Evolutionary conservation across 2,888 invertebrate genomes (phyloP).

Genomic region (Yponomeuta sedellus): DNA sequence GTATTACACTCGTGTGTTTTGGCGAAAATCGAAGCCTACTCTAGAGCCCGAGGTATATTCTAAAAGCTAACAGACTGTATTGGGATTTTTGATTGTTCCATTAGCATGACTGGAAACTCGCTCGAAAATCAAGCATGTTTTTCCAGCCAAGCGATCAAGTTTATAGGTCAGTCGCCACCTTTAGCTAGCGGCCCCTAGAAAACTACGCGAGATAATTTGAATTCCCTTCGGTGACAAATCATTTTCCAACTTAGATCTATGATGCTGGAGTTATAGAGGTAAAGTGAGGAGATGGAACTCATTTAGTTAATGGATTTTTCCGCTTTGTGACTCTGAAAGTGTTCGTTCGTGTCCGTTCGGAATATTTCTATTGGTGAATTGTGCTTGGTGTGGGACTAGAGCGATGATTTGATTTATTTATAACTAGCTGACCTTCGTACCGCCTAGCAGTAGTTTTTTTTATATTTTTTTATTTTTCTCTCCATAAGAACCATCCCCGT

Average conservation of each 20-base stretch:
- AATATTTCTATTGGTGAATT: not conserved
- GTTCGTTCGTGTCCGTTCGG: not conserved
- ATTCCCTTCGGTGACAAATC: not conserved
- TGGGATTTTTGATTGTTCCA: no score
- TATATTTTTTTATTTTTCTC: no score
- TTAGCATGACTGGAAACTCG: no score
- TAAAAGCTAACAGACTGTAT: no score
- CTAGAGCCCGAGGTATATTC: no score
- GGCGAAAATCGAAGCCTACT: no score
- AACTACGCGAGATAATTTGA: slow-evolving; percentile 1
- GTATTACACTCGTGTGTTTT: no score
- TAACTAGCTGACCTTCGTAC: not conserved
- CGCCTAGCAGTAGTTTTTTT: no score
- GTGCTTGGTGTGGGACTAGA: not conserved
- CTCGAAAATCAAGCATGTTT: no score
- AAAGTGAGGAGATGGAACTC: not conserved
- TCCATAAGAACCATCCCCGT: no score
- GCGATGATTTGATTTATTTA: not conserved
- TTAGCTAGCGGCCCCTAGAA: not conserved
- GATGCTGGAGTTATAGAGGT: not conserved
- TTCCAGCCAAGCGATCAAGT: no score
- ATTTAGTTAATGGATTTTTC: slow-evolving; percentile 13
- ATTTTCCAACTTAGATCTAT: not conserved
- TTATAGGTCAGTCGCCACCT: not conserved
- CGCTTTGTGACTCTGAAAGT: not conserved